Base-by-base conservation (phyloP, 1,140 invertebrate genomes). In the Pogonus chalceus region DNA sequence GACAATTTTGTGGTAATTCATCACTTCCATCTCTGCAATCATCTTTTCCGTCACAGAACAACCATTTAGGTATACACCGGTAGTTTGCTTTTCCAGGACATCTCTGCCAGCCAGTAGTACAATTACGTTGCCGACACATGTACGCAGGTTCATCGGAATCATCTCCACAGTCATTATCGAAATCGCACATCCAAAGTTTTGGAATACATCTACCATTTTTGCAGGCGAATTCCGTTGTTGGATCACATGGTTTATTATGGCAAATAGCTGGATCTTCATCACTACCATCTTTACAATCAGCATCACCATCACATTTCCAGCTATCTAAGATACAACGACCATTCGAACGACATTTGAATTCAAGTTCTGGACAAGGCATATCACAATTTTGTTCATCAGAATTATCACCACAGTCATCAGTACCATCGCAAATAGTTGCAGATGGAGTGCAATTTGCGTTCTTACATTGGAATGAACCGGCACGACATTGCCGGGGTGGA, bases 161-260 rank as follows among this genome's bases (percentile, higher is more conserved):
- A 60, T 96, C 93, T 0, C 93, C 92, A 64, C 90, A 94, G 62
- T 94, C 91, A 64, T 93, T 87, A 62, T 94, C 90, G 58, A 86
- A 88, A 68, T 96, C 92, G 70, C 96, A 99, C 79, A 90, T 90
- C 93, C 95, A 98, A 1, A 94, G 68, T 66, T 89, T 90, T 0
- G 92, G 94, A 57, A 99, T 98, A 66, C 96, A 99, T 52, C 90
- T 84, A 4, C 92, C 92, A 59, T 95, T 97, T 58, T 88, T 88
- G 65, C 90, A 93, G 14, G 76, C 65, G 60, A 90, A 94, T 70
- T 93, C 90, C 0, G 88, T 90, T 49, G 85, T 83, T 0, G 81
- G 73, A 61, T 94, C 87, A 66, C 92, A 96, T 31, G 76, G 68
- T 60, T 88, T 75, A 57, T 92, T 89, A 64, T 90, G 82, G 69